Conservation (phyloP, 2,888 invertebrate genomes). For the Hydrotaea diabolus region DNA sequence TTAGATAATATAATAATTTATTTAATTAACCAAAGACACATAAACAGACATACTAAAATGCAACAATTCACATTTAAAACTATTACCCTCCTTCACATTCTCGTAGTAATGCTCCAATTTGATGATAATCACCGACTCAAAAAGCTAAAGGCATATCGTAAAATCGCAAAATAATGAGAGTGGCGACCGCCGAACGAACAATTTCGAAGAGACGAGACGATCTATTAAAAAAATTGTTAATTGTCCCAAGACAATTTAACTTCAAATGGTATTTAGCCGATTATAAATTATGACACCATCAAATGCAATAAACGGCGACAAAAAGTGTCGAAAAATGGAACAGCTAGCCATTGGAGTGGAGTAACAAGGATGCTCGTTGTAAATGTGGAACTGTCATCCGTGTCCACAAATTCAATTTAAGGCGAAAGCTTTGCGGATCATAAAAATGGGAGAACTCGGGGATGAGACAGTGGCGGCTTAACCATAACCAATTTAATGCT, state of each 20-base stretch:
- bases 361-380: neutral
- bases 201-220: neutral
- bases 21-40: neutral
- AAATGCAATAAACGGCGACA: neutral
- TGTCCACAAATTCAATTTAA: conserved; percentile 20
- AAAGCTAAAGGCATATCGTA: neutral
- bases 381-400: conserved; percentile 13
- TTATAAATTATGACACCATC: conserved; percentile 40
- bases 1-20: no score
- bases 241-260: conserved; percentile 19
- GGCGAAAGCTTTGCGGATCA: neutral
- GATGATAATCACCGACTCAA: conserved; percentile 26
- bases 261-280: neutral
- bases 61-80: conserved; percentile 14
- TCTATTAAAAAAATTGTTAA: conserved; percentile 25
- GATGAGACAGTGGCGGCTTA: conserved; percentile 4
- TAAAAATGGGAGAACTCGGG: conserved; percentile 10
- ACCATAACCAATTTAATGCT: conserved; percentile 11
- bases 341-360: neutral
- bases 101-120: neutral
- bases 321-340: neutral
- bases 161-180: neutral
- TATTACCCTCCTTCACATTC: neutral
- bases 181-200: neutral
- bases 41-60: conserved; percentile 5